Percentiles rank a stretch among this genome's conserved stretches.
phyloP scores from a whole-genome alignment of 2,113 vertebrate species.

The Peromyscus maniculatus region DNA sequence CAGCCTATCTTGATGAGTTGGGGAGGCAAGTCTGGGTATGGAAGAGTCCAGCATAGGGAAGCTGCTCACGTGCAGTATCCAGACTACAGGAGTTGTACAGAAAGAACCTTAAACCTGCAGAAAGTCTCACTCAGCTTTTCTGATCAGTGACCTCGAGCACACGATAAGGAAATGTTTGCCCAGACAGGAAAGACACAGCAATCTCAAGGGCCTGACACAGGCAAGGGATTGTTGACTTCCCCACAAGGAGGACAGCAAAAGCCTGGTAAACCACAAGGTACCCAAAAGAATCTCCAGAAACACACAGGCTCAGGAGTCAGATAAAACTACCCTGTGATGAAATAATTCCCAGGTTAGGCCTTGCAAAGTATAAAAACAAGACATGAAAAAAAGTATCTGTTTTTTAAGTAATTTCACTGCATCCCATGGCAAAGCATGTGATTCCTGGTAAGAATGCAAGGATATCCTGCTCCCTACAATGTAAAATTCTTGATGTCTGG shows the following conservation, averaged over 20 bases:
- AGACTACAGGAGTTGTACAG: neutral
- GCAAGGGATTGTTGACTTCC: neutral
- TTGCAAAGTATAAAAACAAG: neutral
- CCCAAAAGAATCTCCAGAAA: neutral
- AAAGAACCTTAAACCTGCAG: neutral
- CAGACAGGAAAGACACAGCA: neutral
- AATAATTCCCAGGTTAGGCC: neutral
- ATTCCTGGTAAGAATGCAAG: neutral
- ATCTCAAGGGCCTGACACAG: neutral
- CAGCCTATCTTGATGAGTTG: neutral
- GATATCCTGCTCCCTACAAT: neutral
- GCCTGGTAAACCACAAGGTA: neutral
- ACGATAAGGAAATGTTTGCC: neutral
- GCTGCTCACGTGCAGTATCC: neutral
- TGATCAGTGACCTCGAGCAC: neutral
- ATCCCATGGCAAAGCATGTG: neutral
- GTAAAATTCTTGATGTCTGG: conserved; percentile 15
- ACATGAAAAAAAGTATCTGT: neutral
- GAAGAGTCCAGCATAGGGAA: neutral
- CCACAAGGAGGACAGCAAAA: neutral
- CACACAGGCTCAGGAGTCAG: neutral
- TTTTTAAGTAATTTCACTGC: conserved; percentile 29
- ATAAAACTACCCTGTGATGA: neutral
- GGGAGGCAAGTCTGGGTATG: neutral
- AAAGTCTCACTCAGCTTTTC: neutral